Evolutionary conservation across 2,113 vertebrate genomes (phyloP), one percentile per base, ranked within the genome.

Genomic region (Turnix velox): DNA sequence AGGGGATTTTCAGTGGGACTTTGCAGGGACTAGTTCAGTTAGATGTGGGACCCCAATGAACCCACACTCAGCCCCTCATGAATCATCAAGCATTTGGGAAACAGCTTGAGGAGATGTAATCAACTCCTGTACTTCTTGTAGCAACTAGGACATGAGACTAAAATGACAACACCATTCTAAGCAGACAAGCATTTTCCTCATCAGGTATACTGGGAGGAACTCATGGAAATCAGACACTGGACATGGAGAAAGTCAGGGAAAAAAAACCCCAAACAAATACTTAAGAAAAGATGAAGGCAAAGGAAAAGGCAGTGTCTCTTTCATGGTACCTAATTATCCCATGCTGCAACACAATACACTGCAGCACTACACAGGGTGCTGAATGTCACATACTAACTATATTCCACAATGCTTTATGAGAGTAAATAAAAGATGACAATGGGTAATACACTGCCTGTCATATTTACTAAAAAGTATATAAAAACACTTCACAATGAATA

Each of bases 381-480:
- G 57, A 86, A 74, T 63, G 73, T 51, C 62, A 46, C 48, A 83
- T 18, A 78, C 52, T 69, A 73, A 81, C 49, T 66, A 25, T 51
- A 86, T 75, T 81, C 90, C 45, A 87, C 35, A 92, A 75, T 51
- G 72, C 45, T 87, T 87, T 84, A 92, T 48, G 39, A 71, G 31
- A 95, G 57, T 42, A 95, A 95, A 95, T 92, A 92, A 90, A 95
- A 81, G 46, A 67, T 0, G 23, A 90, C 79, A 93, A 59, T n/a
- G 51, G 61, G 59, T 73, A 91, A 91, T 83, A 81, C 75, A 84
- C 58, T 80, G 69, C 55, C 54, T 96, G 84, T 71, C 81, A 88
- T 52, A 57, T 77, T 91, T 86, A 91, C 81, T 91, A 88, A 94
- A 91, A 88, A 74, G 62, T 55, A 68, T 37, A 66, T 42, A 74